phyloP scores from a whole-genome alignment of 2,888 invertebrate species.

The Agrochola litura region DNA sequence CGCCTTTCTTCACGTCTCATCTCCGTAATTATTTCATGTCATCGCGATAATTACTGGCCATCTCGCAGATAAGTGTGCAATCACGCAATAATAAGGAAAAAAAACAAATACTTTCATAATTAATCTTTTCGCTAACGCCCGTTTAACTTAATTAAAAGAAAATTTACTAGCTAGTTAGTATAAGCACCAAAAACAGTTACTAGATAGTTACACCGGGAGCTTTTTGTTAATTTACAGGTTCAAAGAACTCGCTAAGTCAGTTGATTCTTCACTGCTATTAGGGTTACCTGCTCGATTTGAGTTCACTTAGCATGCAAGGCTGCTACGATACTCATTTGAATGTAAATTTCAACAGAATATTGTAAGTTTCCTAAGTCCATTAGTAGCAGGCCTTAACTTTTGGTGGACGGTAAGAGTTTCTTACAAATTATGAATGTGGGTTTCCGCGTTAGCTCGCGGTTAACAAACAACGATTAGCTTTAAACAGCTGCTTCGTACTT shows the following conservation, averaged over 20 bases:
- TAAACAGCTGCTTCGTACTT: conserved; percentile 32
- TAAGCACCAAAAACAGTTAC: conserved; percentile 26
- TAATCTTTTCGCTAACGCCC: conserved; percentile 40
- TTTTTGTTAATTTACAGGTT: conserved; percentile 61
- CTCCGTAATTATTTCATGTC: conserved; percentile 66
- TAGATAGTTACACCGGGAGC: conserved; percentile 26
- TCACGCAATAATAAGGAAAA: conserved; percentile 47
- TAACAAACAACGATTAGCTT: conserved; percentile 51
- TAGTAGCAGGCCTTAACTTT: conserved; percentile 47
- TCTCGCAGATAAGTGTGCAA: conserved; percentile 55
- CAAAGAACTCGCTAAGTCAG: conserved; percentile 50
- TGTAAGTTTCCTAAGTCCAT: conserved; percentile 41
- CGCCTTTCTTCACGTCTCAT: conserved; percentile 55
- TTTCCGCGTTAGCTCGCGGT: conserved; percentile 12
- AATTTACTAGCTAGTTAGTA: conserved; percentile 29
- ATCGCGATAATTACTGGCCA: conserved; percentile 64
- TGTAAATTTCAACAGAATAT: conserved; percentile 39
- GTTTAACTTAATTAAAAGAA: conserved; percentile 41
- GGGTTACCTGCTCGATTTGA: conserved; percentile 36
- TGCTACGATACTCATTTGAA: conserved; percentile 44
- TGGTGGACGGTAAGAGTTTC: conserved; percentile 36
- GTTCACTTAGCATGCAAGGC: conserved; percentile 43
- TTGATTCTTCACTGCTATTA: conserved; percentile 50
- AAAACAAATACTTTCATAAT: conserved; percentile 29
- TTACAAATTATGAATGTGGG: conserved; percentile 49